These are phyloP conservation scores for Danio jaintianensis DNA, from an alignment of 2,797 vertebrate genomes.

Conservation along the genomic window DNA sequence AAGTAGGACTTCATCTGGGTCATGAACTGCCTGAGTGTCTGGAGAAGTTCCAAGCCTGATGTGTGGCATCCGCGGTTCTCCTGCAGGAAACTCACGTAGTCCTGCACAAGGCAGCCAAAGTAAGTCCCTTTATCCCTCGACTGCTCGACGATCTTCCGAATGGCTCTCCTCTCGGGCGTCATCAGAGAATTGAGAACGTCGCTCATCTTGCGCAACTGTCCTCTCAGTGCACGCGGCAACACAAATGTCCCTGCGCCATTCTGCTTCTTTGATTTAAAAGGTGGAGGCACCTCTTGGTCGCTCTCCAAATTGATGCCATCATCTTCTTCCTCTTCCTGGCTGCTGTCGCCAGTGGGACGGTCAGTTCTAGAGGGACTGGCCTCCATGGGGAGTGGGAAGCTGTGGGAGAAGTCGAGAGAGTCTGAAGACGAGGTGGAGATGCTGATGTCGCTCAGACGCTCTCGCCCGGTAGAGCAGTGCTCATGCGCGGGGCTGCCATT, in stretches of 20 bases:
- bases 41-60: slow-evolving; percentile 90
- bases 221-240: slow-evolving; percentile 88
- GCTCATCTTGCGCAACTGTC: slow-evolving; percentile 91
- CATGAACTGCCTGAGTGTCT: slow-evolving; percentile 95
- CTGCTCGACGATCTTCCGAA: slow-evolving; percentile 89
- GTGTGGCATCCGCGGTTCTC: slow-evolving; percentile 94
- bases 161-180: slow-evolving; percentile 92
- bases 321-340: slow-evolving; percentile 85
- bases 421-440: slow-evolving; percentile 97
- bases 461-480: slow-evolving; percentile 70
- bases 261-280: slow-evolving; percentile 86
- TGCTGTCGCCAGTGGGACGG: slow-evolving; percentile 83
- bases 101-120: slow-evolving; percentile 95
- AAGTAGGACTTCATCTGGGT: slow-evolving; percentile 98
- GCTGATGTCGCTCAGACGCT: slow-evolving; percentile 95
- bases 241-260: slow-evolving; percentile 82
- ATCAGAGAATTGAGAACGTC: slow-evolving; percentile 93
- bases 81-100: slow-evolving; percentile 94
- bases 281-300: slow-evolving; percentile 88
- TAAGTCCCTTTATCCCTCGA: slow-evolving; percentile 92
- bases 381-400: slow-evolving; percentile 81
- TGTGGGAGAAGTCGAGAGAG: slow-evolving; percentile 89
- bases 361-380: slow-evolving; percentile 55
- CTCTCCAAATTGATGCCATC: slow-evolving; percentile 91
- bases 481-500: slow-evolving; percentile 62